These are phyloP conservation scores for Leucophenga maculata DNA, from an alignment of 2,888 invertebrate species.

Conservation along the genomic window DNA sequence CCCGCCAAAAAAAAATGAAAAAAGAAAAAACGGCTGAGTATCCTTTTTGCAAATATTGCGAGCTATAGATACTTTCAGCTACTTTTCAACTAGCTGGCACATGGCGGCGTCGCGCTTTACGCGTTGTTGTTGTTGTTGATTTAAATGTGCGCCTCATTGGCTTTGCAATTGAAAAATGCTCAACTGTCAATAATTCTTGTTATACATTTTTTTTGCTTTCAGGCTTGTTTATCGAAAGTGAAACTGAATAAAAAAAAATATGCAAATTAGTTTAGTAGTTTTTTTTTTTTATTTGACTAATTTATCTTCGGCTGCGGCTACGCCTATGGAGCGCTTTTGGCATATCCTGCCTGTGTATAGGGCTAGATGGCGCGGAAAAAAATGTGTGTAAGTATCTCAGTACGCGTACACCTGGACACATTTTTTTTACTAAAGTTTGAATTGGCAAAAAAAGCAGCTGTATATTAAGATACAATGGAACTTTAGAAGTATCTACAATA, in stretches of 20 bases:
- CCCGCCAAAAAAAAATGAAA: background rate
- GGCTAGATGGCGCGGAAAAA: background rate
- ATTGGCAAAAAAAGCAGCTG: background rate
- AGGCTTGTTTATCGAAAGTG: constrained; percentile 8
- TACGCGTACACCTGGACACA: constrained; percentile 61
- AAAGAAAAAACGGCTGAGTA: constrained; percentile 21
- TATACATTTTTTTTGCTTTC: background rate
- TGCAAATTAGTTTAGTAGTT: constrained; percentile 61
- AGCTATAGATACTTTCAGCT: no score
- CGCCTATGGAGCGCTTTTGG: constrained; percentile 44
- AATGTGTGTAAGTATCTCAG: constrained; percentile 37
- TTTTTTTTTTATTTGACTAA: constrained; percentile 52
- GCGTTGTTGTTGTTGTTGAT: background rate
- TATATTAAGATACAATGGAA: no score
- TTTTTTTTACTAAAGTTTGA: constrained; percentile 36
- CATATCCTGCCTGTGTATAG: constrained; percentile 26
- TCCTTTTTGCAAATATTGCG: background rate
- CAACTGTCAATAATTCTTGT: constrained; percentile 52
- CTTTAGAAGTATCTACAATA: no score
- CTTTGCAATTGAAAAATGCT: constrained; percentile 42
- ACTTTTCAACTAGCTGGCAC: background rate
- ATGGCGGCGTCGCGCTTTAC: background rate
- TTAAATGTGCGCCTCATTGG: constrained; percentile 57
- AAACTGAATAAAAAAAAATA: constrained; percentile 41
- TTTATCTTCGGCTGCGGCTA: constrained; percentile 50